phyloP scores from a whole-genome alignment of 2,797 vertebrate genomes.

The Brachyalestes nurse region DNA sequence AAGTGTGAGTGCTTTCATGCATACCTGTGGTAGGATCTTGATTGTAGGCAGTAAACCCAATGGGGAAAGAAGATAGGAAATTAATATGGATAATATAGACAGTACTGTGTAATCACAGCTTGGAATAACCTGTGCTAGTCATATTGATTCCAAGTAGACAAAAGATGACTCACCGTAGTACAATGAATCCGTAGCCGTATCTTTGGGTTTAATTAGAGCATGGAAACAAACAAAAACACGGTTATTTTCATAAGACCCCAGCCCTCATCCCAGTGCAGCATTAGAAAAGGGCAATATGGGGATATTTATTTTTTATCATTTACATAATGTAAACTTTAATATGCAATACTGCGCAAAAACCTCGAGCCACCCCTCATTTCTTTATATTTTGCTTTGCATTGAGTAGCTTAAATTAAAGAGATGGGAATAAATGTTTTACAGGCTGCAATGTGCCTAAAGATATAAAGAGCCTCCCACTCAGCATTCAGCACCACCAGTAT shows the following conservation, averaged over 20 bases:
- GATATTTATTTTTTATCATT: too few species aligned
- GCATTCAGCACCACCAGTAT: too few species aligned
- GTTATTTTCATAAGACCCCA: background rate
- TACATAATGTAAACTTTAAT: too few species aligned
- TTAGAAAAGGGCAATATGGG: too few species aligned
- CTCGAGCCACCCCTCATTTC: too few species aligned
- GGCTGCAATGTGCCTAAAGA: too few species aligned
- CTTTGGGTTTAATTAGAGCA: conserved; percentile 50
- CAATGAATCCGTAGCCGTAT: conserved; percentile 64
- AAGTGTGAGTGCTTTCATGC: conserved; percentile 17
- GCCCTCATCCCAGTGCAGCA: too few species aligned
- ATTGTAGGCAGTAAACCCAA: conserved; percentile 14
- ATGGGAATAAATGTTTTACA: too few species aligned
- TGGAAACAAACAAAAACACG: conserved; percentile 32
- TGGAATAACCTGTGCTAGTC: background rate
- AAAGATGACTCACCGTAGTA: conserved; percentile 77
- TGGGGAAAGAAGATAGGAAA: conserved; percentile 1
- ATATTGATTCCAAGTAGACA: background rate
- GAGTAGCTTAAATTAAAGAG: too few species aligned
- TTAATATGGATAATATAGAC: conserved; percentile 38
- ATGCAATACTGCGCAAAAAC: too few species aligned
- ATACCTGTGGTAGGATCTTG: conserved; percentile 77
- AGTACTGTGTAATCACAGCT: background rate
- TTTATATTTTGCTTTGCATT: too few species aligned
- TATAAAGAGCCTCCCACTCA: too few species aligned